A percentile compares a stretch with the other conserved stretches of the same genome.
phyloP scores from a whole-genome alignment of 1,140 invertebrate genomes.

The Radopholus similis region DNA sequence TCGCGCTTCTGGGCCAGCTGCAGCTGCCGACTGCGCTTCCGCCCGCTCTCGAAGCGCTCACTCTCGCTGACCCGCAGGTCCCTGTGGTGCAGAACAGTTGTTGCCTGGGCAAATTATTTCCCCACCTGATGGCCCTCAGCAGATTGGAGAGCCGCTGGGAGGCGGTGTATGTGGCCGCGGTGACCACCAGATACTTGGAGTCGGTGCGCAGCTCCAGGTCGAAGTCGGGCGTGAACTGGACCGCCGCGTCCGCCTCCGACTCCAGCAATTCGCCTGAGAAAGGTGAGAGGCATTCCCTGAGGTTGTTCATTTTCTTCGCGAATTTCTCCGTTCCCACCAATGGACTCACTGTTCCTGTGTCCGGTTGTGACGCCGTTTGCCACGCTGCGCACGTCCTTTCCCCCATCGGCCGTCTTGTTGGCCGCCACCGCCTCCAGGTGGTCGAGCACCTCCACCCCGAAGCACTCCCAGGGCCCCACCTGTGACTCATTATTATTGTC shows the following conservation, averaged over 20 bases:
- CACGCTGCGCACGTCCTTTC: not conserved
- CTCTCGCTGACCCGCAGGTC: not conserved
- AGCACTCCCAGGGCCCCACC: constrained; percentile 52
- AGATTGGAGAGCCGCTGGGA: constrained; percentile 20
- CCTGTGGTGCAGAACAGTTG: not conserved
- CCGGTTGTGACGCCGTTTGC: constrained; percentile 13
- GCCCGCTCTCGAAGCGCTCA: not conserved
- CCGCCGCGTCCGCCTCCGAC: not conserved
- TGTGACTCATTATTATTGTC: too few species aligned
- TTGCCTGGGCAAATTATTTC: not conserved
- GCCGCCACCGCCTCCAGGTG: constrained; percentile 26
- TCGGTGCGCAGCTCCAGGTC: constrained; percentile 33
- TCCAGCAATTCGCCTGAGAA: constrained; percentile 21
- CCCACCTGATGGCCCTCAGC: constrained; percentile 24
- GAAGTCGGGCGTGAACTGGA: constrained; percentile 50
- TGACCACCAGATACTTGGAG: constrained; percentile 51
- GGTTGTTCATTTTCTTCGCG: constrained; percentile 11
- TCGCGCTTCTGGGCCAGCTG: too few species aligned
- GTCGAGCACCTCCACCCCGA: constrained; percentile 40
- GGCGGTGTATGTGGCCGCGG: constrained; percentile 31
- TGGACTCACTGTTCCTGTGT: constrained; percentile 9
- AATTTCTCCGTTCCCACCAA: too few species aligned
- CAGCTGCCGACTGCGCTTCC: too few species aligned
- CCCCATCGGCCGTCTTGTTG: constrained; percentile 8
- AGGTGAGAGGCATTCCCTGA: constrained; percentile 1